Evolutionary conservation across 2,797 vertebrate genomes (phyloP), one percentile per base, ranked within the genome.

Genomic region (Gadopsis marmoratus): DNA sequence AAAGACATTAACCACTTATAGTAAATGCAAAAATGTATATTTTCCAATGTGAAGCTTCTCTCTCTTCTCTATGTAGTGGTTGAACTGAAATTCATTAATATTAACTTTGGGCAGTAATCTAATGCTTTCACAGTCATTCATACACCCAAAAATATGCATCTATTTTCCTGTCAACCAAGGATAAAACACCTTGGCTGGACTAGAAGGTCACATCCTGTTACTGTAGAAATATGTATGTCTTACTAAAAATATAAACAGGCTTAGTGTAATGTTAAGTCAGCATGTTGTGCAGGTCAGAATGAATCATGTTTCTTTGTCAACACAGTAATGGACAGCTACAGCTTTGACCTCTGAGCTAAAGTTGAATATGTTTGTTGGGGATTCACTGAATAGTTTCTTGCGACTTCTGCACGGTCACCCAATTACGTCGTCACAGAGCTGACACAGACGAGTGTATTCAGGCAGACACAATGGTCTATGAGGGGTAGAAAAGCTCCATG

Each of bases 401-500:
- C 39, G 45, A 75, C 64, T 82, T 72, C 58, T 69, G 61, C 62
- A 58, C 4, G 21, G 10, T 76, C 60, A 47, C 43, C 50, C 53
- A 79, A 78, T 84, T 71, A 85, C 16, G 17, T 61, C 63, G 37
- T 74, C 70, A 80, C 88, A 72, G 76, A 74, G 39, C 31, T 70
- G 85, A 85, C 80, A 66, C 71, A 85, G 78, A 87, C 23, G 33
- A 71, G 55, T 45, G 74, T 53, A 60, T 82, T 79, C 76, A 77
- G 16, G 1, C 31, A 86, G 89, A 90, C 89, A 89, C 79, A 81
- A 76, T 84, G 67, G 69, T 76, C 61, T 81, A 78, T 74, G 60
- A 88, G 63, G 53, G 68, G 62, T 68, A 86, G 84, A 76, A 13
- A 78, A 54, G 53, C 79, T 82, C 35, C 60, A 80, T 85, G 82